A percentile compares a stretch with the other conserved stretches of the same genome.
phyloP scores from a whole-genome alignment of 1,140 invertebrate genomes.

The Pissodes strobi region DNA sequence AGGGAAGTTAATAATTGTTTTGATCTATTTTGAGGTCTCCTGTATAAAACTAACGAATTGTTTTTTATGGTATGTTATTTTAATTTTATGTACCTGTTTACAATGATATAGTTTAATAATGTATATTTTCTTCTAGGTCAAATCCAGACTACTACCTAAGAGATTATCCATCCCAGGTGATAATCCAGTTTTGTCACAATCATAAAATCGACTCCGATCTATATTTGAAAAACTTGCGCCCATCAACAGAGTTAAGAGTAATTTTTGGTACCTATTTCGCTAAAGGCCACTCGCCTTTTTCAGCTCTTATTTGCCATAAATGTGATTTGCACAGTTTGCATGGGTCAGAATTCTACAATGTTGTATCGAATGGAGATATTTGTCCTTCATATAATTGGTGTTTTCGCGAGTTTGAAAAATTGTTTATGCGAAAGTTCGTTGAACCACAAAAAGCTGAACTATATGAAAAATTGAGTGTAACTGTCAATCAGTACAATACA shows the following conservation, averaged over 20 bases:
- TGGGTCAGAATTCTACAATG: constrained; percentile 8
- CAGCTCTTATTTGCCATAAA: constrained; percentile 20
- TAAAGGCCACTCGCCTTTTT: constrained; percentile 17
- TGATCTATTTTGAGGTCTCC: too few relatives aligned
- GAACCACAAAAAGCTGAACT: constrained; percentile 5
- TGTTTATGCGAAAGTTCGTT: constrained; percentile 12
- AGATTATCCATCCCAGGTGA: constrained; percentile 14
- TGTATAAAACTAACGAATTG: too few relatives aligned
- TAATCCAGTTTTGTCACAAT: constrained; percentile 17
- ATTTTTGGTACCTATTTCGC: constrained; percentile 3
- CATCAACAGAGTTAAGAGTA: neutral
- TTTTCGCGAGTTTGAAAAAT: constrained; percentile 8
- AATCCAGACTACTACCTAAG: constrained; percentile 7
- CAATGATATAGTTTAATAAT: too few relatives aligned
- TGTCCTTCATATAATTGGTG: constrained; percentile 22
- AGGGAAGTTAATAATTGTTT: too few relatives aligned
- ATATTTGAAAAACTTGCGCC: neutral
- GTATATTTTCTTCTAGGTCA: constrained; percentile 1
- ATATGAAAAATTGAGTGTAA: neutral
- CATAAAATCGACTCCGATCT: constrained; percentile 10
- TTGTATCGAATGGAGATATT: neutral
- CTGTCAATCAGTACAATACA: neutral
- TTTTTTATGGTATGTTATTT: too few relatives aligned
- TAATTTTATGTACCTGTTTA: too few relatives aligned
- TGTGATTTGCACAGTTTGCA: constrained; percentile 8